These are phyloP conservation scores for Saxidomus purpurata DNA, from an alignment of 1,140 invertebrate genomes.

Conservation along the genomic window DNA sequence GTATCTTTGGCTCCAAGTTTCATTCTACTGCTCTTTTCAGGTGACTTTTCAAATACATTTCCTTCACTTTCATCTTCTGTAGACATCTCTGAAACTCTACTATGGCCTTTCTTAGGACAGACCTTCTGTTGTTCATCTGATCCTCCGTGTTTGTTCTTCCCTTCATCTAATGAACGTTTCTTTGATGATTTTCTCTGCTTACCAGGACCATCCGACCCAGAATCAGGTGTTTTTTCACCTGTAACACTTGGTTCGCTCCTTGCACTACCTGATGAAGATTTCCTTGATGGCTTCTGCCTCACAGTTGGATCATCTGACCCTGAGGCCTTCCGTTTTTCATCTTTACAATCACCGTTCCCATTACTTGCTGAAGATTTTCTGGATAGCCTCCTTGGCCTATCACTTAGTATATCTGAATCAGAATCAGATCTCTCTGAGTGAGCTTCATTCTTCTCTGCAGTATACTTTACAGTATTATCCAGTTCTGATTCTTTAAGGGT, in stretches of 20 bases:
- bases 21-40: background rate
- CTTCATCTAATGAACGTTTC: background rate
- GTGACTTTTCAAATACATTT: constrained; percentile 27
- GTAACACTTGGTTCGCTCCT: too few relatives aligned
- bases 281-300: too few relatives aligned
- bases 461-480: background rate
- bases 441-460: background rate
- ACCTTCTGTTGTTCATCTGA: too few relatives aligned
- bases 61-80: constrained; percentile 21
- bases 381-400: too few relatives aligned
- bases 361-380: too few relatives aligned
- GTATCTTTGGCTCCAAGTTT: background rate
- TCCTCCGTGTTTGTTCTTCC: background rate
- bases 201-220: background rate
- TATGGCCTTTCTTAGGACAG: background rate
- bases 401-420: background rate
- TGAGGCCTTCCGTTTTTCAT: too few relatives aligned
- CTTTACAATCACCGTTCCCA: too few relatives aligned
- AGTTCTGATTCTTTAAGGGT: background rate
- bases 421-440: background rate
- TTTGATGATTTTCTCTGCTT: background rate
- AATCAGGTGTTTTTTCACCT: background rate
- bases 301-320: too few relatives aligned
- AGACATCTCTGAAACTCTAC: background rate
- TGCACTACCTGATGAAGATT: too few relatives aligned